Evolutionary conservation across 2,113 vertebrate genomes (phyloP), one percentile per base, ranked within the genome.

Genomic region (Podarcis raffonei): DNA sequence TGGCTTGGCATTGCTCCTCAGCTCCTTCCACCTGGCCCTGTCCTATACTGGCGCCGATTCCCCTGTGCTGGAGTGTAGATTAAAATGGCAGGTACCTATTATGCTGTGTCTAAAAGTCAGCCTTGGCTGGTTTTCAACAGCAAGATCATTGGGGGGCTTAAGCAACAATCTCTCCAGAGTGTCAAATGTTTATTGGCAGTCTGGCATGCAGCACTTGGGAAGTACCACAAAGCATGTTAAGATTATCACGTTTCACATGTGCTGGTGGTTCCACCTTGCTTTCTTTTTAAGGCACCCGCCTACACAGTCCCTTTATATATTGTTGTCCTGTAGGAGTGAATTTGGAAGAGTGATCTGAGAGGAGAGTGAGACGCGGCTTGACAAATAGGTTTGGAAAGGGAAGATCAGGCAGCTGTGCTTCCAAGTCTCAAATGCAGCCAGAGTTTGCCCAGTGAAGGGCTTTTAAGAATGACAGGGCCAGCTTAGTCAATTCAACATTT

Each of bases 381-480:
- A 84, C 32, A 83, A 74, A 78, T 78, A 65, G 83, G 72, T 86
- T 77, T 76, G 89, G 77, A 48, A 87, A 89, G 53, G 39, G 74
- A 71, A 15, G 42, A 83, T 76, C 2, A 27, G 59, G 80, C 57
- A 57, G 74, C 22, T 80, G 27, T 4, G 53, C 88, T 79, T 89
- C 66, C 2, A 30, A 76, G 53, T 76, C 37, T 91, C 87, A 3
- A 83, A 77, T 59, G 42, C 39, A 71, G 57, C 74, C 62, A 37
- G 30, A 62, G 15, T 79, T 88, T 89, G 69, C 35, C 77, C 0
- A 37, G 42, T 32, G 3, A 7, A 92, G 86, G 5, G 16, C 86
- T 92, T 92, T 92, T 81, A 86, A 87, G 75, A 80, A 85, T 66
- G 72, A 35, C 74, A 80, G 89, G 57, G 78, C 30, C 83, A 82